A percentile compares a stretch with the other conserved stretches of the same genome.
Conservation (phyloP, 2,888 invertebrate species). For the Caenorhabditis sp. region DNA sequence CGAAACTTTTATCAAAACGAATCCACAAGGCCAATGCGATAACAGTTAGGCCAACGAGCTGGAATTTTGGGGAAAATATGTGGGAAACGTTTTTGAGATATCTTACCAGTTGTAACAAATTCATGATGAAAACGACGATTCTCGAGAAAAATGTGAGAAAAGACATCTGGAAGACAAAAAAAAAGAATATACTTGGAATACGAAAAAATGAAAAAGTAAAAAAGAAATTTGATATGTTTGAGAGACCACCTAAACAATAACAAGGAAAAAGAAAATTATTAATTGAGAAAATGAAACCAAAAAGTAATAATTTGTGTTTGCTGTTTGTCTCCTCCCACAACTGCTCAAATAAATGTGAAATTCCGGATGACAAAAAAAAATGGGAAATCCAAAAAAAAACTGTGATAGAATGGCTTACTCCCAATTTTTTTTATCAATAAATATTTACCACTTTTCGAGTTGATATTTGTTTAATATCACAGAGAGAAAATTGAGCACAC, state of each 20-base stretch:
- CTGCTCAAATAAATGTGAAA: not conserved
- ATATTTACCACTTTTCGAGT: not conserved
- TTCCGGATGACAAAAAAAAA: not conserved
- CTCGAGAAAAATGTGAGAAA: slow-evolving; percentile 32
- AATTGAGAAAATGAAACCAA: not conserved
- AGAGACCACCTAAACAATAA: not conserved
- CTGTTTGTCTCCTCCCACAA: not conserved
- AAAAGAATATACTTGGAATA: slow-evolving; percentile 5
- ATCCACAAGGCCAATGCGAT: slow-evolving; percentile 62
- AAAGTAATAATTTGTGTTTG: not conserved
- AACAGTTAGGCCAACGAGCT: slow-evolving; percentile 58
- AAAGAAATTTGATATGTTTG: slow-evolving; percentile 3
- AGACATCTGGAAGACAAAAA: slow-evolving; percentile 18
- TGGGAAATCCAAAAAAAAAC: too few species aligned
- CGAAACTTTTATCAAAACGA: slow-evolving; percentile 59
- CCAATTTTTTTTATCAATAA: not conserved
- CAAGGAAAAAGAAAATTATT: not conserved
- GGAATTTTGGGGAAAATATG: slow-evolving; percentile 15
- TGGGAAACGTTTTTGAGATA: not conserved
- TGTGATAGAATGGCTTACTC: not conserved
- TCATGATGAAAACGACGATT: slow-evolving; percentile 31
- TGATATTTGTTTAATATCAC: not conserved
- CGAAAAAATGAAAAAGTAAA: not conserved
- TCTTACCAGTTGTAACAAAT: slow-evolving; percentile 38
- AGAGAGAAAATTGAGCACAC: not conserved